These are phyloP conservation scores for Jaculus jaculus DNA, from an alignment of 2,113 vertebrate genomes.

Conservation along the genomic window DNA sequence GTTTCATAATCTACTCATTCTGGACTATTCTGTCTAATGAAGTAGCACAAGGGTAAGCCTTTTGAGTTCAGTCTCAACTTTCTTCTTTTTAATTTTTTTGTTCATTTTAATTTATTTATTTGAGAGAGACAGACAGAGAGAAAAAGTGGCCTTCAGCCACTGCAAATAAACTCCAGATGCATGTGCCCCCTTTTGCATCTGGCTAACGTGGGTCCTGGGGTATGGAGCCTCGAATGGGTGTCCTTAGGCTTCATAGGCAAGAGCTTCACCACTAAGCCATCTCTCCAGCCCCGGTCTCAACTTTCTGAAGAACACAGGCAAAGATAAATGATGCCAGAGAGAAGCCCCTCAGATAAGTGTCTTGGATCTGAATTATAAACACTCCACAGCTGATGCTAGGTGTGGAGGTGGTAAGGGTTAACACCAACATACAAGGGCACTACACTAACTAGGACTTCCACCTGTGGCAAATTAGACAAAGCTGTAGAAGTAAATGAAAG, in stretches of 20 bases:
- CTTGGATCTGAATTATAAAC: constrained; percentile 1
- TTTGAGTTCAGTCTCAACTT: not conserved
- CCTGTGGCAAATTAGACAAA: not conserved
- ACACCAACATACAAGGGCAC: not conserved
- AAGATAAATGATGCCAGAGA: constrained; percentile 9
- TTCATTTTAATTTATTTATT: too few relatives aligned
- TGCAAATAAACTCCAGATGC: too few relatives aligned
- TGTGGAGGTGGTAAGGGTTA: not conserved
- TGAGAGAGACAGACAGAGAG: too few relatives aligned
- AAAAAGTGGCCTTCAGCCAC: too few relatives aligned
- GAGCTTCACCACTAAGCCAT: too few relatives aligned
- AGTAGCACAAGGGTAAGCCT: not conserved
- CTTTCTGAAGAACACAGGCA: not conserved
- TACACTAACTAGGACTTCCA: not conserved
- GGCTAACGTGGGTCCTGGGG: too few relatives aligned
- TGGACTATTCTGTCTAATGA: not conserved
- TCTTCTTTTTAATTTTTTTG: too few relatives aligned
- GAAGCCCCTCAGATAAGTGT: not conserved
- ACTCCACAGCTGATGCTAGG: not conserved
- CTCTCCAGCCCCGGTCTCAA: too few relatives aligned
- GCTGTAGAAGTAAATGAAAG: not conserved
- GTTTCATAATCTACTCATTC: not conserved
- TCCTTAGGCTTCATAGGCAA: too few relatives aligned
- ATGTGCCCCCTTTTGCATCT: too few relatives aligned
- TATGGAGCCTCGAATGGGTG: too few relatives aligned